A percentile compares a stretch with the other conserved stretches of the same genome.
These are phyloP conservation scores for Sphyrna mokarran DNA, from an alignment of 2,113 vertebrate species.

Conservation along the genomic window DNA sequence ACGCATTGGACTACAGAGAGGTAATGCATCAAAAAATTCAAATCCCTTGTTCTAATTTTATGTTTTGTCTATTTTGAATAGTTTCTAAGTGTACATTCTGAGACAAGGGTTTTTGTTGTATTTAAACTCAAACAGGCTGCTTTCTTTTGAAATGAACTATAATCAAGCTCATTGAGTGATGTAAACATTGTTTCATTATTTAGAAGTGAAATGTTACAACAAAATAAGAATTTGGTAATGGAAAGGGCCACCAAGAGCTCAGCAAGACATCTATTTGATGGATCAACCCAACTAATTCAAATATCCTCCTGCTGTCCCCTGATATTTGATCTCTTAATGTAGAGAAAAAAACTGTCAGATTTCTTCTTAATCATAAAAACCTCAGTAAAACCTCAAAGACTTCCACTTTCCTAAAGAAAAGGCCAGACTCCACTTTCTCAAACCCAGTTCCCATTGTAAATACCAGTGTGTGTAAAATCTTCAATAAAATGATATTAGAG, in stretches of 20 bases:
- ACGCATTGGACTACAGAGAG: background rate
- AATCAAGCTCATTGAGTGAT: background rate
- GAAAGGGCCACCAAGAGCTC: background rate
- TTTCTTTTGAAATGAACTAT: background rate
- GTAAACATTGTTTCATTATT: background rate
- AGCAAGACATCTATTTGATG: background rate
- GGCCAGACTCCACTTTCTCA: background rate
- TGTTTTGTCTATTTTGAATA: background rate
- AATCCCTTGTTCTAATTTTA: background rate
- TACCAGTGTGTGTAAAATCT: background rate
- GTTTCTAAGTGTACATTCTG: background rate
- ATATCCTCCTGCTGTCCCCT: background rate
- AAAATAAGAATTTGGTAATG: background rate
- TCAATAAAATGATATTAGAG: background rate
- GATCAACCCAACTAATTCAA: background rate
- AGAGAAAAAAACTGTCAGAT: background rate
- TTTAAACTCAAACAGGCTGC: background rate
- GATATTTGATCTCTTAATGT: background rate
- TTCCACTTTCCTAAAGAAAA: background rate
- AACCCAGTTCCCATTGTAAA: background rate
- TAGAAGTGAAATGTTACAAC: background rate
- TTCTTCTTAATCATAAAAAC: background rate
- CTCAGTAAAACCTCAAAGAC: background rate
- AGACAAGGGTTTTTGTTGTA: background rate
- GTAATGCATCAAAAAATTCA: background rate